Base-by-base conservation (phyloP, 2,113 vertebrate species). In the Muscicapa adusta region DNA sequence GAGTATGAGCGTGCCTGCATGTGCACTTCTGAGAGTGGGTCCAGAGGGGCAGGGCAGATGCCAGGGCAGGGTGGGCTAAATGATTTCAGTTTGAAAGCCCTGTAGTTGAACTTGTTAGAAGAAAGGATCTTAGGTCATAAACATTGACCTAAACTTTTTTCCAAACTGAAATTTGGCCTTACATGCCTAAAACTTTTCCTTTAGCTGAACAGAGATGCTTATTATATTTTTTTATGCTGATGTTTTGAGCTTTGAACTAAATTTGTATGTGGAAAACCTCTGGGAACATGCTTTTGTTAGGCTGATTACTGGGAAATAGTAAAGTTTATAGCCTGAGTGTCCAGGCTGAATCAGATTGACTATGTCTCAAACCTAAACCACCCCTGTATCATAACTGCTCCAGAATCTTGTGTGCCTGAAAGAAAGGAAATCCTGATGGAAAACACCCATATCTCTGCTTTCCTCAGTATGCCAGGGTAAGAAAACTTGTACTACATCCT, bases 221-320 rank as follows among this genome's bases (percentile, higher is more conserved):
- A 31, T 38, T 74, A 9, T 18, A 8, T 42, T 70, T 31, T 56
- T 57, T 60, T 18, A 15, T 42, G 43, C 14, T 74, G 63, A 34
- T 71, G 40, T 66, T 76, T 70, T 40, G 17, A 66, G 22, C 74
- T 94, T 89, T 88, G 54, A 85, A 75, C 60, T 73, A 60, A 40
- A 63, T 28, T 61, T 89, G 6, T 24, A 16, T 31, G n/a, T 93
- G 76, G 62, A 91, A 94, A 95, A 67, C 36, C 53, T 61, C 45
- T 89, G 47, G 22, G 47, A 83, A 89, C 8, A 20, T 70, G 22
- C 26, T 89, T 89, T 78, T 79, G 14, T 91, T 62, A 68, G 38
- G 34, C 43, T 88, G 47, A 42, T 88, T 19, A 29, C 29, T 89
- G 58, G 85, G 77, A 95, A 89, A 68, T 78, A 5, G 24, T 72